These are phyloP conservation scores for Tragulus kanchil DNA, from an alignment of 2,113 vertebrate species.

Conservation along the genomic window DNA sequence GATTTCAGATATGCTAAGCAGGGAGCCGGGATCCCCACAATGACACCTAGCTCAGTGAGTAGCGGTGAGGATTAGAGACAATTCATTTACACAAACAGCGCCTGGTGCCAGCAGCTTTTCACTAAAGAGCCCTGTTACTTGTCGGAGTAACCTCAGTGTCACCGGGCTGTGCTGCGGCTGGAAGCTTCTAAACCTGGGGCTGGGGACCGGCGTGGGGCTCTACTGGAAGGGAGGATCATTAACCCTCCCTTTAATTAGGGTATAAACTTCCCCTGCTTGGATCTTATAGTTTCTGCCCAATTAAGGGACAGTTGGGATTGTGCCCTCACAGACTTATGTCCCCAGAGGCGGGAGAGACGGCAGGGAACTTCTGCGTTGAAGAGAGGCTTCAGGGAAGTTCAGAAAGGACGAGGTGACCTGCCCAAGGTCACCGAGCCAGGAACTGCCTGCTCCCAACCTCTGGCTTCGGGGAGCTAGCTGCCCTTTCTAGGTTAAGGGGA, in stretches of 20 bases:
- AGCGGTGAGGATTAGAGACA: neutral
- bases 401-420: neutral
- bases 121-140: neutral
- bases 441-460: neutral
- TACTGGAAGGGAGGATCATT: neutral
- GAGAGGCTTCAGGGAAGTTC: neutral
- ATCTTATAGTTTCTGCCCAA: neutral
- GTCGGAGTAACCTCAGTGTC: neutral
- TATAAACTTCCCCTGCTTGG: neutral
- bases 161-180: neutral
- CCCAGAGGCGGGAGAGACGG: neutral
- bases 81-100: neutral
- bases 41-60: neutral
- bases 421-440: neutral
- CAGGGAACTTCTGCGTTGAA: neutral
- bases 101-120: neutral
- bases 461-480: neutral
- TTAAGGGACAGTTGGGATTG: neutral
- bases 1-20: neutral
- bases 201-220: neutral
- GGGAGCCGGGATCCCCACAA: neutral
- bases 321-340: rapidly evolving
- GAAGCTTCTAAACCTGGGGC: neutral
- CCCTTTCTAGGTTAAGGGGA: neutral
- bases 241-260: neutral